Base-by-base conservation (phyloP, 2,888 invertebrate genomes). In the Oligia strigilis region DNA sequence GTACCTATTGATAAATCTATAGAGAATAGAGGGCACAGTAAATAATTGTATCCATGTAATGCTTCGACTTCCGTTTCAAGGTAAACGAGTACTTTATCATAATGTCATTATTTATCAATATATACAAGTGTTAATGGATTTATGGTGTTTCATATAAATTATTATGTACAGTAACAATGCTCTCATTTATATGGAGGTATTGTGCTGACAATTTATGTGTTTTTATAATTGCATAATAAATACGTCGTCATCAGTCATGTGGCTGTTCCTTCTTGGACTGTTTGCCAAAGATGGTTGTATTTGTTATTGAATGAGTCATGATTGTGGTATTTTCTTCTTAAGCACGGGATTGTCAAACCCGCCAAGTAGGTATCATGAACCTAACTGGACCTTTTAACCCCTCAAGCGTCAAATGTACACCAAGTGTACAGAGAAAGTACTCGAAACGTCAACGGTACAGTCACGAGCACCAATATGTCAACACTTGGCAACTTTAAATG, bases 161-260 rank as follows among this genome's bases (percentile, higher is more conserved):
- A 70, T 79, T 19, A 4, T n/a, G 29, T 66, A 66, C 19, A 66
- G 75, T 52, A 72, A 62, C 86, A 83, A 86, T 71, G 29, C 43
- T 72, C 87, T 58, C 80, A 85, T 85, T 87, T 67, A 76, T 80
- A 82, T 82, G 78, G 52, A 81, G 46, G 71, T 66, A 67, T 70
- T 71, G 78, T 84, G 52, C 55, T 75, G 36, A 55, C 36, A 58
- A 78, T 84, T 76, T 86, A 87, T 87, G 66, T 69, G 65, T 73
- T 76, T 77, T 62, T 75, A 75, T 83, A 78, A 78, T 83, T 40
- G 4, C 58, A 40, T 40, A 29, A 83, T 85, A 85, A 86, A 86
- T 60, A 82, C 23, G 55, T 72, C 67, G 8, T 23, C 40, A 67
- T 72, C 0, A 29, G n/a, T 82, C 29, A 52, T 58, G 8, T 13